phyloP scores from a whole-genome alignment of 2,888 invertebrate species.

The Megaustenia siamemsis region DNA sequence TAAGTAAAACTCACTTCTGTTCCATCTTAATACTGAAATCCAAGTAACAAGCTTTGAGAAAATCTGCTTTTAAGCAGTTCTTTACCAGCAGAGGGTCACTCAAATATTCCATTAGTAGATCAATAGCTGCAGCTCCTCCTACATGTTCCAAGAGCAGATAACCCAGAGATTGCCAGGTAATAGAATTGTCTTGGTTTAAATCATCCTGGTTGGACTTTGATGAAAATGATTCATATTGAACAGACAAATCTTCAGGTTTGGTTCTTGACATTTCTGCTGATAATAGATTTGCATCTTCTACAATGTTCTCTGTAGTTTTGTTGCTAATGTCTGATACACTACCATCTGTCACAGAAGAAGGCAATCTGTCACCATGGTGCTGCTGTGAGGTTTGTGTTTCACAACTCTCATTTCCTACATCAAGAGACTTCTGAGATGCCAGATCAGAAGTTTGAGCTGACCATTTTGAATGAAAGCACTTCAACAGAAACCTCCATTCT shows the following conservation, averaged over 20 bases:
- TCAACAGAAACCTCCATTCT: conserved; percentile 65
- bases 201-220: neutral
- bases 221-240: conserved; percentile 13
- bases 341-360: neutral
- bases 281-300: neutral
- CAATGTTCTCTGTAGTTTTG: neutral
- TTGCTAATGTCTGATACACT: neutral
- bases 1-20: conserved; percentile 31
- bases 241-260: neutral
- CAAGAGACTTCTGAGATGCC: neutral
- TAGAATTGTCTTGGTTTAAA: neutral
- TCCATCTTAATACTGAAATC: conserved; percentile 41
- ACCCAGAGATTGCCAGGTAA: conserved; percentile 44
- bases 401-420: neutral
- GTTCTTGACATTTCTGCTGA: neutral
- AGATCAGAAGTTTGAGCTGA: neutral
- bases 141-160: conserved; percentile 42
- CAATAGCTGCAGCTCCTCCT: conserved; percentile 44
- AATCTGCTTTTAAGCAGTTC: conserved; percentile 36
- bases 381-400: neutral
- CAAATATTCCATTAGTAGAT: conserved; percentile 43
- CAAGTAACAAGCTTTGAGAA: conserved; percentile 43
- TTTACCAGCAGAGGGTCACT: conserved; percentile 7
- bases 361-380: neutral
- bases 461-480: conserved; percentile 40